Percentiles rank a stretch among this genome's conserved stretches.
phyloP scores from a whole-genome alignment of 2,113 vertebrate genomes.

The Butorides virescens region DNA sequence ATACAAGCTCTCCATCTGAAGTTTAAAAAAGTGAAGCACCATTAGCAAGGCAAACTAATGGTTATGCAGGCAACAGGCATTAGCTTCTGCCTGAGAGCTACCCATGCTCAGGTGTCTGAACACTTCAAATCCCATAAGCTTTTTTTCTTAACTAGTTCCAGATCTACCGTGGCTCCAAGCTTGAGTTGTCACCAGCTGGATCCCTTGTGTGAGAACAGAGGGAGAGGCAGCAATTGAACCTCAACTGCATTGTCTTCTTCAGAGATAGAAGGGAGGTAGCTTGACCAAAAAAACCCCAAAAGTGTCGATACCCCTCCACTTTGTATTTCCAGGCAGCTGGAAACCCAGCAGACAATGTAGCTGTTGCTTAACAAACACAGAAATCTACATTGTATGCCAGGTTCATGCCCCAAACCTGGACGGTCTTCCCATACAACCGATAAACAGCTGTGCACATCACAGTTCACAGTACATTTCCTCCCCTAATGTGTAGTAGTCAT shows the following conservation, averaged over 20 bases:
- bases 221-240: background rate
- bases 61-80: background rate
- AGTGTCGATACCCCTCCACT: background rate
- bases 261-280: background rate
- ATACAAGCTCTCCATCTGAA: background rate
- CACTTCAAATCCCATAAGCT: background rate
- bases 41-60: background rate
- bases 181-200: background rate
- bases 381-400: constrained; percentile 99
- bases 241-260: background rate
- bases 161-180: background rate
- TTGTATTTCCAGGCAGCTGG: constrained; percentile 84
- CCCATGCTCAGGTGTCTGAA: background rate
- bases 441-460: background rate
- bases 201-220: background rate
- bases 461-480: background rate
- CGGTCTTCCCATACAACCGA: background rate
- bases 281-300: background rate
- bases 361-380: constrained; percentile 98
- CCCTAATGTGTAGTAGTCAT: rapidly evolving
- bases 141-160: background rate
- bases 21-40: background rate
- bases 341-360: constrained; percentile 99
- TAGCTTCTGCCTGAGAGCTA: background rate
- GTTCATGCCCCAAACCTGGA: constrained; percentile 87